Base-by-base conservation (phyloP, 2,888 invertebrate genomes). In the Volucella inflata region DNA sequence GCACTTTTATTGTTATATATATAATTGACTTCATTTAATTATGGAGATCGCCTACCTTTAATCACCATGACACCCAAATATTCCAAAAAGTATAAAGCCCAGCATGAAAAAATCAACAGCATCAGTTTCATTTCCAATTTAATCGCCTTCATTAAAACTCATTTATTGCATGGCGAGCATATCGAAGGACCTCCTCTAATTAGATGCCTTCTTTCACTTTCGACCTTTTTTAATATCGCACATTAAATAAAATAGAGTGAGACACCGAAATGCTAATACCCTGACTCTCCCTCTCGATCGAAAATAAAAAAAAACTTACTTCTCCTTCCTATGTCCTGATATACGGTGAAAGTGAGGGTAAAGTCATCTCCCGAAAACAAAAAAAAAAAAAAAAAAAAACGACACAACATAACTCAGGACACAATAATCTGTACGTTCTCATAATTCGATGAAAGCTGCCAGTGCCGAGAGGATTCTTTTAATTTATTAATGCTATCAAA, bases 401-500 rank as follows among this genome's bases (percentile, higher is more conserved):
- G 70, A 67, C 64, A 76, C 16, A 57, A 65, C 70, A 76, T 71
- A 78, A 53, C 68, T 68, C 67, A 78, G 55, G 46, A 78, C 72
- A 78, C 74, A 65, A 83, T 78, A 78, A 78, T 30, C 30, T 30
- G 30, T 78, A 78, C 50, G 78, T 72, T 74, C 64, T 78, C 78
- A 74, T 78, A 70, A 78, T 79, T 84, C 79, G 68, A 79, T 80
- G 74, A 70, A 62, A 36, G 16, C 59, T 82, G 57, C 42, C 17
- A 30, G 17, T 65, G 38, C 50, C 3, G 30, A 30, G 10, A 2
- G 55, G 21, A 65, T 70, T 62, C 67, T 55, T 70, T 75, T 71
- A 71, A 80, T 84, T 80, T 84, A 84, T 84, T 70, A 76, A 84
- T 80, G 55, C 60, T 65, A 84, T 84, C 55, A 80, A 84, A 80